phyloP scores from a whole-genome alignment of 2,113 vertebrate genomes.

The Ophthalmolycus amberensis region DNA sequence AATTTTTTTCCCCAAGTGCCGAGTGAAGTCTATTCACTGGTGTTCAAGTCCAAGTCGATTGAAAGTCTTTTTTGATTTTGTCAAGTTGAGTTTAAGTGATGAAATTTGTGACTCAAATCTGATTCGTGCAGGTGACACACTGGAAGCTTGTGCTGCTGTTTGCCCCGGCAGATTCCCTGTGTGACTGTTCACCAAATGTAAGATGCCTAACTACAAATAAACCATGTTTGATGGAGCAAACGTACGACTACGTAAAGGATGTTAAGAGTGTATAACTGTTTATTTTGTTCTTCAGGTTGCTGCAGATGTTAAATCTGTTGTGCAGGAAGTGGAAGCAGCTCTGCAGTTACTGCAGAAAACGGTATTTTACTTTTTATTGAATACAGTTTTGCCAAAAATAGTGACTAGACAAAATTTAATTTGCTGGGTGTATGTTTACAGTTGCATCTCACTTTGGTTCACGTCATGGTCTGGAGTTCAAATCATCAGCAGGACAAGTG shows the following conservation, averaged over 20 bases:
- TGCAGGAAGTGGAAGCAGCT: constrained; percentile 69
- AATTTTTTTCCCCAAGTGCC: neutral
- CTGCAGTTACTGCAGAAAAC: constrained; percentile 70
- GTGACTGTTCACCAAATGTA: constrained; percentile 76
- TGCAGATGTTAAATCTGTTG: constrained; percentile 51
- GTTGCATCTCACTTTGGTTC: constrained; percentile 75
- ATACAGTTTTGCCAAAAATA: neutral
- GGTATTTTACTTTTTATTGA: constrained; percentile 47
- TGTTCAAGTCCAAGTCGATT: neutral
- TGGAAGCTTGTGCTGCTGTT: constrained; percentile 83
- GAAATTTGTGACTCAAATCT: neutral
- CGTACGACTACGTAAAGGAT: neutral
- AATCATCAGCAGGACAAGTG: constrained; percentile 57
- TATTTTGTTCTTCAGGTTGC: constrained; percentile 56
- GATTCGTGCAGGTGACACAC: constrained; percentile 53
- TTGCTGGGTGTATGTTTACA: constrained; percentile 51
- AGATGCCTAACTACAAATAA: constrained; percentile 2
- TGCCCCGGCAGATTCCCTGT: constrained; percentile 65
- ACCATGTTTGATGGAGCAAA: neutral
- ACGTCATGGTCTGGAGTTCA: constrained; percentile 74
- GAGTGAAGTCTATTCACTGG: neutral
- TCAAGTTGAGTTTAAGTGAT: neutral
- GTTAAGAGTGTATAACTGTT: neutral
- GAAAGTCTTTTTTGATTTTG: neutral
- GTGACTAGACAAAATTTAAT: neutral